Conservation (phyloP, 1,140 invertebrate genomes). For the Tetramorium parvispinum region DNA sequence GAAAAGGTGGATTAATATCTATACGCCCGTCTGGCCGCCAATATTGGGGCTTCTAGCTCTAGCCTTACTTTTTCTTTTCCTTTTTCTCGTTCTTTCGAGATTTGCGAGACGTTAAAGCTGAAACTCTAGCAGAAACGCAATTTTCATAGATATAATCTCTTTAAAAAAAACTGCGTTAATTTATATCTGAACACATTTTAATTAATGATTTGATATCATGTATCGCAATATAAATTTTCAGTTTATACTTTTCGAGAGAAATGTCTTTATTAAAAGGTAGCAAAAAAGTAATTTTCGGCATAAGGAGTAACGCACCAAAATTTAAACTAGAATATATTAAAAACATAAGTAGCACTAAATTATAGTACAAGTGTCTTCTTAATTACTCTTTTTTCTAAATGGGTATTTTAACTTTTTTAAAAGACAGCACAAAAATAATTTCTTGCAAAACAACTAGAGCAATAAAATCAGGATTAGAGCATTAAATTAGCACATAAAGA, state of each 20-base stretch:
- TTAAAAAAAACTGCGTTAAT: not conserved
- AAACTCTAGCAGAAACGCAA: not conserved
- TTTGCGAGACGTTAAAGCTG: not conserved
- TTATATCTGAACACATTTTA: not conserved
- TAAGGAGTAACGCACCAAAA: no score
- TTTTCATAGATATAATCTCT: not conserved
- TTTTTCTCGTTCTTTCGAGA: not conserved
- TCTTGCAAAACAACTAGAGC: no score
- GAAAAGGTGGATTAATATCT: slow-evolving; percentile 2
- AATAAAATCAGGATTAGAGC: no score
- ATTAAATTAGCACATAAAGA: no score
- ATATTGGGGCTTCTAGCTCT: not conserved
- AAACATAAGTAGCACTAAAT: no score
- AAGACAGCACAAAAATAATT: no score
- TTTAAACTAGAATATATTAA: no score
- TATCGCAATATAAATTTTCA: not conserved
- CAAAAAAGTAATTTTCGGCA: no score
- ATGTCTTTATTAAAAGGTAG: not conserved
- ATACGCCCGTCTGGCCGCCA: not conserved
- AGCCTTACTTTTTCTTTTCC: not conserved
- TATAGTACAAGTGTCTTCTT: no score
- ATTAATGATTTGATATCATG: not conserved
- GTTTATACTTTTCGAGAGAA: slow-evolving; percentile 1
- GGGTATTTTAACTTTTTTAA: no score
- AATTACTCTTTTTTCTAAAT: no score